These are phyloP conservation scores for Eurystomus glaucurus DNA, from an alignment of 2,797 vertebrate species.

Conservation along the genomic window DNA sequence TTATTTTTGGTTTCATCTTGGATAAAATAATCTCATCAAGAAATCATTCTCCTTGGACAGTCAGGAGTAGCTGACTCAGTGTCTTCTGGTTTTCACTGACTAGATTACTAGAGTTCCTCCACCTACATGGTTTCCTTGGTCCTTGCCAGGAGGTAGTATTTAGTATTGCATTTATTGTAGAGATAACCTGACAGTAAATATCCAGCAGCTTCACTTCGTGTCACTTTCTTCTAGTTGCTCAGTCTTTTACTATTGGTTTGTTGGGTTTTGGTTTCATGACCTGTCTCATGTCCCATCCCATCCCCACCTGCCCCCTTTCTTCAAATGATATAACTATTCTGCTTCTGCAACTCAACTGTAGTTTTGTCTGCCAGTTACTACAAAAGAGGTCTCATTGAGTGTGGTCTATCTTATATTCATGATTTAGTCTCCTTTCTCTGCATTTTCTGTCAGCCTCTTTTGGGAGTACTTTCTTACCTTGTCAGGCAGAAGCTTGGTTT, in stretches of 20 bases:
- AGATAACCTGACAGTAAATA: background rate
- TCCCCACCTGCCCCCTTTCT: rapidly evolving
- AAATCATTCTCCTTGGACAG: background rate
- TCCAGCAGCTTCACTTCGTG: background rate
- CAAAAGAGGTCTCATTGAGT: background rate
- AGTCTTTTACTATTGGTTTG: background rate
- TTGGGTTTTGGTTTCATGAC: background rate
- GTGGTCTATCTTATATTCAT: background rate
- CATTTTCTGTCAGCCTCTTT: background rate
- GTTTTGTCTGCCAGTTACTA: background rate
- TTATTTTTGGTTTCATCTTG: background rate
- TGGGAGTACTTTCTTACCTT: background rate
- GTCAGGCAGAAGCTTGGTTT: background rate
- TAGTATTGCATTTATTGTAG: background rate
- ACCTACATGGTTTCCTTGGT: background rate
- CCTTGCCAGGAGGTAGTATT: background rate
- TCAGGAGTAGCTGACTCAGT: background rate
- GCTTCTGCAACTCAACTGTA: background rate
- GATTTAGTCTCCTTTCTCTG: background rate
- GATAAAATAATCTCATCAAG: background rate
- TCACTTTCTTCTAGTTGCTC: background rate
- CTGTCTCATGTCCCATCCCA: background rate
- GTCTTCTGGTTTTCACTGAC: background rate
- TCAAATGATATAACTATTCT: background rate
- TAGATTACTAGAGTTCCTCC: background rate